A percentile compares a stretch with the other conserved stretches of the same genome.
Evolutionary conservation across 2,797 vertebrate genomes (phyloP).

Genomic region (Acanthis flammea): DNA sequence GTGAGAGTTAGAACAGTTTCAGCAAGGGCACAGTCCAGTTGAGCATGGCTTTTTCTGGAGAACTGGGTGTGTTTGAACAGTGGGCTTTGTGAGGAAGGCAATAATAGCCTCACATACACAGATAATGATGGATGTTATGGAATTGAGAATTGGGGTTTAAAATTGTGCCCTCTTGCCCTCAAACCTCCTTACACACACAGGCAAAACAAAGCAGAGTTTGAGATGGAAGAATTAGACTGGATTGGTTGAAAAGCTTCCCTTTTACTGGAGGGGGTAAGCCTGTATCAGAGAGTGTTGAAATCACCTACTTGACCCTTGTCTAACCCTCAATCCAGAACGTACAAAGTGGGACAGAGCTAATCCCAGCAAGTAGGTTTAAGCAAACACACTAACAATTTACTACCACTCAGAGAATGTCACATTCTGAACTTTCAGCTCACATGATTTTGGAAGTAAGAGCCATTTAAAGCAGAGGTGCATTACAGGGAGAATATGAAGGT

Average conservation of each 20-base stretch:
- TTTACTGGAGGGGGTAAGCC: constrained; percentile 51
- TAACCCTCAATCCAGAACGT: constrained; percentile 67
- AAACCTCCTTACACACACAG: constrained; percentile 65
- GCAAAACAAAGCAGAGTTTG: constrained; percentile 64
- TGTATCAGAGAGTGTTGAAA: constrained; percentile 74
- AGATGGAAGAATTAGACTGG: constrained; percentile 37
- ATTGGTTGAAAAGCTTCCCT: constrained; percentile 55
- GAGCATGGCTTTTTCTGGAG: background rate
- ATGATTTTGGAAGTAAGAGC: background rate
- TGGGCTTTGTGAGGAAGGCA: constrained; percentile 20
- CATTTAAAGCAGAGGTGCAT: background rate
- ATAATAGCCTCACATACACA: constrained; percentile 27
- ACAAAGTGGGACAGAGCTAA: constrained; percentile 71
- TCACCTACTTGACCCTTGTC: constrained; percentile 77
- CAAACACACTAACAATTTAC: constrained; percentile 67
- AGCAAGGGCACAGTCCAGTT: background rate
- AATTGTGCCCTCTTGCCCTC: constrained; percentile 65
- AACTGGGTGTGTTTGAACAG: constrained; percentile 56
- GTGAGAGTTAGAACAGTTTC: background rate
- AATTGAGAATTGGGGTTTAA: constrained; percentile 58
- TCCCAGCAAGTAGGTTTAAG: constrained; percentile 74
- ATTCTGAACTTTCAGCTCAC: constrained; percentile 14
- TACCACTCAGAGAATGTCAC: background rate
- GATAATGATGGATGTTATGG: constrained; percentile 68
- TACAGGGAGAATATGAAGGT: background rate